phyloP scores from a whole-genome alignment of 2,888 invertebrate genomes.

The Magallana nippona region DNA sequence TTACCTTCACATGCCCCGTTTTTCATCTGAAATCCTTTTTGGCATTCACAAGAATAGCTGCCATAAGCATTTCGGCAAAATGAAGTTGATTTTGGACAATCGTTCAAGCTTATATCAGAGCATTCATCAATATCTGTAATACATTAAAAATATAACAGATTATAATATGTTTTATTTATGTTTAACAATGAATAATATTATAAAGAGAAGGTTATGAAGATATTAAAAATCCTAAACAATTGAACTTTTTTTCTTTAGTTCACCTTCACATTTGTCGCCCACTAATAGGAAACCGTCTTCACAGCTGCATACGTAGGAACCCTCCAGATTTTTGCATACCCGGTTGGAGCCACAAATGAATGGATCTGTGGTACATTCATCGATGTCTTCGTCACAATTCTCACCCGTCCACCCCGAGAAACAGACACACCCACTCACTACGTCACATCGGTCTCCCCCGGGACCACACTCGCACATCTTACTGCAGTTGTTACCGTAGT shows the following conservation, averaged over 20 bases:
- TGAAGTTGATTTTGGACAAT: constrained; percentile 23
- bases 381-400: constrained; percentile 44
- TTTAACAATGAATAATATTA: too few species aligned
- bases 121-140: constrained; percentile 43
- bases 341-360: constrained; percentile 27
- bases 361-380: constrained; percentile 45
- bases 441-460: constrained; percentile 32
- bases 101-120: background rate
- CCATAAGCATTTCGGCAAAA: constrained; percentile 43
- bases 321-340: constrained; percentile 40
- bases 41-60: constrained; percentile 44
- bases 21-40: constrained; percentile 28
- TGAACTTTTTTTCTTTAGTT: too few species aligned
- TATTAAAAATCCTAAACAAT: too few species aligned
- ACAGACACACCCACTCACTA: constrained; percentile 48
- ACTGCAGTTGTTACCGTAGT: constrained; percentile 47
- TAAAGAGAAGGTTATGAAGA: too few species aligned
- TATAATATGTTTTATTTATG: too few species aligned
- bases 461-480: constrained; percentile 42
- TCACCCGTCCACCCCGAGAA: constrained; percentile 45
- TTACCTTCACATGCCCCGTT: background rate
- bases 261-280: constrained; percentile 26
- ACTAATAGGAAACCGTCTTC: constrained; percentile 1
- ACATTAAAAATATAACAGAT: too few species aligned
- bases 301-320: constrained; percentile 36